phyloP scores from a whole-genome alignment of 2,797 vertebrate species.

The Natrix natrix region DNA sequence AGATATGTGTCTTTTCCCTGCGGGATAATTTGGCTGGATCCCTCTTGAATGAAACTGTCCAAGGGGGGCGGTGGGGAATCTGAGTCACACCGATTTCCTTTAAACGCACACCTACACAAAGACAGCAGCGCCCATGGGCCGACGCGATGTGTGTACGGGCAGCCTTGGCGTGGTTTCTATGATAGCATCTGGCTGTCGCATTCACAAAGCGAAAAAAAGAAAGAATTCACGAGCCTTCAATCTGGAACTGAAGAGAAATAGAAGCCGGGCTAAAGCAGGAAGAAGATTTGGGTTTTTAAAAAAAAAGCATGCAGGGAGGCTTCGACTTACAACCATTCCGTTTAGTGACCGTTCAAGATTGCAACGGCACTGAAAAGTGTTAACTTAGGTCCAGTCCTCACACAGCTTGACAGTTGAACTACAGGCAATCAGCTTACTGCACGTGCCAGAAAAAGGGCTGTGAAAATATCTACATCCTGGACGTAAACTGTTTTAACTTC shows the following conservation, averaged over 20 bases:
- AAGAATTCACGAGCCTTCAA: neutral
- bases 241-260: neutral
- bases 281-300: neutral
- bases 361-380: too few species aligned
- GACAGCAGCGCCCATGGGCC: neutral
- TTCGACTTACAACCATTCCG: too few species aligned
- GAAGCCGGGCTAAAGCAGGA: too few species aligned
- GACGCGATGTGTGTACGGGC: rapidly evolving
- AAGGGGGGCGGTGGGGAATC: neutral
- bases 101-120: neutral
- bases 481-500: too few species aligned
- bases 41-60: neutral
- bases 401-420: too few species aligned
- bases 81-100: neutral
- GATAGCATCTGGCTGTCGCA: neutral
- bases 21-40: neutral
- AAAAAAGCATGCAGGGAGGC: neutral
- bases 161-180: neutral
- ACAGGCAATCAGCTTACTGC: too few species aligned
- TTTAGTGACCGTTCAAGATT: too few species aligned
- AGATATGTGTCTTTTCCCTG: neutral
- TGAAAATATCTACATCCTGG: too few species aligned
- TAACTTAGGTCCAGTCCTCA: too few species aligned
- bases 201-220: neutral
- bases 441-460: too few species aligned